These are phyloP conservation scores for Taeniopygia guttata DNA, from an alignment of 2,797 vertebrate genomes.

Conservation along the genomic window DNA sequence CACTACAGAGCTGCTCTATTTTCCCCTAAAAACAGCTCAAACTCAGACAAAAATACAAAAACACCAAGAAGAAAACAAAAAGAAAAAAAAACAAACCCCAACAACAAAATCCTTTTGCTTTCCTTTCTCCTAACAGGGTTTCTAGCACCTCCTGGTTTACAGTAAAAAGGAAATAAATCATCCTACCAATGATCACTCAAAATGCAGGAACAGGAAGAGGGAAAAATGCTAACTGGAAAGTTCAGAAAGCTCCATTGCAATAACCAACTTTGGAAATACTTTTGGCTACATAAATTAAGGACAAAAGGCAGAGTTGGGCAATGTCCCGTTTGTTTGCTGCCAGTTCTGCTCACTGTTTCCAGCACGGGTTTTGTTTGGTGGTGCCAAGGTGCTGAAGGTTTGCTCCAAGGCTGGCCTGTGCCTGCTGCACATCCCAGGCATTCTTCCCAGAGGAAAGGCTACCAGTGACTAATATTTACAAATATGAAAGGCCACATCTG, in stretches of 20 bases:
- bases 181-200: neutral
- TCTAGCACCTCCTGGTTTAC: neutral
- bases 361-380: neutral
- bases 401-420: neutral
- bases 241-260: neutral
- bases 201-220: neutral
- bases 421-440: neutral
- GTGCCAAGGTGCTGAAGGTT: neutral
- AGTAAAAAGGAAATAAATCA: neutral
- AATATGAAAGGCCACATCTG: neutral
- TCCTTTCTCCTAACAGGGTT: neutral
- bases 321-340: neutral
- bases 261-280: neutral
- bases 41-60: neutral
- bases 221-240: neutral
- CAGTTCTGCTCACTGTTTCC: neutral
- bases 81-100: rapidly evolving
- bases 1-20: neutral
- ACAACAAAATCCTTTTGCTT: neutral
- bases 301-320: neutral
- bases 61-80: too few relatives aligned
- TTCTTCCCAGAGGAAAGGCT: neutral
- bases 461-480: neutral
- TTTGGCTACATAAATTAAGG: neutral
- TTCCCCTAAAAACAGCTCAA: neutral